Evolutionary conservation across 2,113 vertebrate species (phyloP).

Genomic region (Phylloscopus trochiloides): DNA sequence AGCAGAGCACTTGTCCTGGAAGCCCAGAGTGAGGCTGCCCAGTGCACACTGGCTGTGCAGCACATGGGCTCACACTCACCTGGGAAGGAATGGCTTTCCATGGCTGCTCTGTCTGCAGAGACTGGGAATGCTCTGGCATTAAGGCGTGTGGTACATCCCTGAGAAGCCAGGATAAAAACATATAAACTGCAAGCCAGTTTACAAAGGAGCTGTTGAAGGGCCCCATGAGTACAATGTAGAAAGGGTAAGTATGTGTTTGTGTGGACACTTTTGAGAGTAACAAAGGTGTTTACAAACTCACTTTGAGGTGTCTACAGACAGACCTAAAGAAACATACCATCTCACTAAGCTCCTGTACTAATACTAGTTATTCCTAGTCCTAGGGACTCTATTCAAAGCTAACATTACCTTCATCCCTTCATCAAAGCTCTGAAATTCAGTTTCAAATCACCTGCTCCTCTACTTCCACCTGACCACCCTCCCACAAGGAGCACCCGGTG

Average conservation of each 20-base stretch:
- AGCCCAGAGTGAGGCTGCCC: not conserved
- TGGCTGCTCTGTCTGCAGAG: not conserved
- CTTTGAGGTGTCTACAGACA: not conserved
- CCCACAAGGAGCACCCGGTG: not conserved
- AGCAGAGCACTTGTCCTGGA: not conserved
- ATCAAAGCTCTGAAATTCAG: not conserved
- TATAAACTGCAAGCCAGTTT: not conserved
- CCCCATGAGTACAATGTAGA: not conserved
- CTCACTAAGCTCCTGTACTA: not conserved
- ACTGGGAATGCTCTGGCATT: not conserved
- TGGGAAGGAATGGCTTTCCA: not conserved
- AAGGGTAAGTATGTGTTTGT: not conserved
- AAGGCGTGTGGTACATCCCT: not conserved
- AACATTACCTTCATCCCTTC: not conserved
- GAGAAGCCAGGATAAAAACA: not conserved
- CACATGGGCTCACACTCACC: not conserved
- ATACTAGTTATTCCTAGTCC: not conserved
- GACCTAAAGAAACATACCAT: not conserved
- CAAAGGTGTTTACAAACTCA: not conserved
- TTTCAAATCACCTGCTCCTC: not conserved
- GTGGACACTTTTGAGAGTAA: not conserved
- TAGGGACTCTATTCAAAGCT: not conserved
- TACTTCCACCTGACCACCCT: not conserved
- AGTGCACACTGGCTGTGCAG: accelerated
- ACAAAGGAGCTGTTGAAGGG: not conserved